Evolutionary conservation across 2,113 vertebrate species (phyloP).

Genomic region (Heterotis niloticus): DNA sequence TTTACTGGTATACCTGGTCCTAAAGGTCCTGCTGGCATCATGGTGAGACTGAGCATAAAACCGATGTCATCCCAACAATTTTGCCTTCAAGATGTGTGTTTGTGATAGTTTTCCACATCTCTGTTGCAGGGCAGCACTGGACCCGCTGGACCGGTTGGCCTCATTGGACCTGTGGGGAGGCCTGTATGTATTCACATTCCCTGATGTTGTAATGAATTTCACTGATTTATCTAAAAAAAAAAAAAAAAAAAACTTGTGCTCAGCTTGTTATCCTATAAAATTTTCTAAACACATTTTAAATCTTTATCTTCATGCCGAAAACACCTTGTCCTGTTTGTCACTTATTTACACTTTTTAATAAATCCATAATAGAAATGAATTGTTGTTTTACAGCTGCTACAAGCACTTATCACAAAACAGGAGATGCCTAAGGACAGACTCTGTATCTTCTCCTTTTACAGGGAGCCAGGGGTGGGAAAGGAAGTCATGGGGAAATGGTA

Average conservation of each 20-base stretch:
- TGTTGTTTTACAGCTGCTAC: conserved; percentile 3
- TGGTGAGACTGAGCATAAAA: conserved; percentile 66
- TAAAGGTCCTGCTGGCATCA: conserved; percentile 78
- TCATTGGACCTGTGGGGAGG: conserved; percentile 79
- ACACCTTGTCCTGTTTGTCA: not conserved
- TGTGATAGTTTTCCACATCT: conserved; percentile 13
- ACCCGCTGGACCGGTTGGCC: conserved; percentile 78
- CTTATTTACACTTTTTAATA: not conserved
- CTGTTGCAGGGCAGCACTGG: conserved; percentile 81
- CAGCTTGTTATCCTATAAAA: not conserved
- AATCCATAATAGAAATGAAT: conserved; percentile 13
- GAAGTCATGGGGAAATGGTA: conserved; percentile 86
- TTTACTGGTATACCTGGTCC: conserved; percentile 77
- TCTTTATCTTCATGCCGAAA: not conserved
- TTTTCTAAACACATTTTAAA: not conserved
- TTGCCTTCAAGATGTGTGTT: not conserved
- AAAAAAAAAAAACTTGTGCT: not conserved
- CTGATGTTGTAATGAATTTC: conserved; percentile 11
- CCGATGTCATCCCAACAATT: not conserved
- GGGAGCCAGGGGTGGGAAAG: conserved; percentile 84
- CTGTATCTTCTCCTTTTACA: conserved; percentile 53
- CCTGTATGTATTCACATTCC: conserved; percentile 67
- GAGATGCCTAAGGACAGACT: not conserved
- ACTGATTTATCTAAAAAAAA: conserved; percentile 4
- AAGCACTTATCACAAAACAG: not conserved